A percentile compares a stretch with the other conserved stretches of the same genome.
Conservation (phyloP, 2,888 invertebrate genomes). For the Atherix ibis region DNA sequence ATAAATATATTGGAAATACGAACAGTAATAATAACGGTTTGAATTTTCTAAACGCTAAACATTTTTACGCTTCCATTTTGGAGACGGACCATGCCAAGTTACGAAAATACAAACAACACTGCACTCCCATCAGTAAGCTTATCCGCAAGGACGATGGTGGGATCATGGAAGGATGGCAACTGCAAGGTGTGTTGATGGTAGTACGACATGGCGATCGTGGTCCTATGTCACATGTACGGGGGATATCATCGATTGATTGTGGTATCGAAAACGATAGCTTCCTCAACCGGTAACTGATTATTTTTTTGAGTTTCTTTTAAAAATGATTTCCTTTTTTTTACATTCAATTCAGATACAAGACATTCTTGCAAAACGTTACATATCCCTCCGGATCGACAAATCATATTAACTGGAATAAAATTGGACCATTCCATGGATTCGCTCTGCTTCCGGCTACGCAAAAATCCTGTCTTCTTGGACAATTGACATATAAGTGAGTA, state of each 20-base stretch:
- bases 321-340: slow-evolving; percentile 14
- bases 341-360: slow-evolving; percentile 25
- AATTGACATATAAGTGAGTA: slow-evolving; percentile 50
- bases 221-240: slow-evolving; percentile 66
- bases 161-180: slow-evolving; percentile 30
- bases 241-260: slow-evolving; percentile 64
- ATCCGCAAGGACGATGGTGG: slow-evolving; percentile 52
- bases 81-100: slow-evolving; percentile 39
- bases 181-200: slow-evolving; percentile 45
- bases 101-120: slow-evolving; percentile 48
- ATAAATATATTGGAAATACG: slow-evolving; percentile 53
- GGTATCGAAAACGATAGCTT: slow-evolving; percentile 35
- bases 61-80: slow-evolving; percentile 10
- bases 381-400: slow-evolving; percentile 30
- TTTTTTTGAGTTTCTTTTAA: slow-evolving; percentile 13
- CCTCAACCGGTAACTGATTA: slow-evolving; percentile 23
- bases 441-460: slow-evolving; percentile 52
- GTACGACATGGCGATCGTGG: slow-evolving; percentile 84
- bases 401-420: slow-evolving; percentile 55
- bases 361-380: slow-evolving; percentile 25
- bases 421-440: slow-evolving; percentile 73
- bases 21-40: slow-evolving; percentile 25
- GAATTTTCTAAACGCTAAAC: slow-evolving; percentile 18
- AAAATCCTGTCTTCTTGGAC: slow-evolving; percentile 65
- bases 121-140: slow-evolving; percentile 58